These are phyloP conservation scores for Podiceps cristatus DNA, from an alignment of 2,113 vertebrate genomes.

Conservation along the genomic window DNA sequence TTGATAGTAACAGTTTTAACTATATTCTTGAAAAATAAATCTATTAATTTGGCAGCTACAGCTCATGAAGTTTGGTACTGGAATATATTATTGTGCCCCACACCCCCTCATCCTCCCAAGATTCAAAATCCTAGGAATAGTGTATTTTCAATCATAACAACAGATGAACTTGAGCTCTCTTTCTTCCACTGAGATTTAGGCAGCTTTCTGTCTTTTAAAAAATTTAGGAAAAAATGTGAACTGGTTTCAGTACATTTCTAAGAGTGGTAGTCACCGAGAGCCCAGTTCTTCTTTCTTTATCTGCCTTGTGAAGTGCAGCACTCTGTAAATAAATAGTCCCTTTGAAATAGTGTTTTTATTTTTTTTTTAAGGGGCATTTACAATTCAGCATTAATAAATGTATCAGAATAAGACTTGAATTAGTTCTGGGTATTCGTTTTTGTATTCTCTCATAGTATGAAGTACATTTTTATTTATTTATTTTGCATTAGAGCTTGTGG, in stretches of 20 bases:
- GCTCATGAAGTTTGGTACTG: neutral
- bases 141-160: neutral
- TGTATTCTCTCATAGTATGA: neutral
- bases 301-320: neutral
- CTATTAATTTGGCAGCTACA: neutral
- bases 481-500: neutral
- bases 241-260: neutral
- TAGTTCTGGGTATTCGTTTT: neutral
- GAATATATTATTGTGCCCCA: neutral
- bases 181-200: neutral
- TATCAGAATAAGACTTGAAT: neutral
- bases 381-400: neutral
- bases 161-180: neutral
- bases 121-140: neutral
- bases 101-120: neutral
- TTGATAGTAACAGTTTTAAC: neutral
- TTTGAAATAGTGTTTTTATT: neutral
- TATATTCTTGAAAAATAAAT: neutral
- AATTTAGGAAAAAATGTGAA: neutral
- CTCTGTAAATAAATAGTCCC: neutral
- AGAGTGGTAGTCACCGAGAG: neutral
- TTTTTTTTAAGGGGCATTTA: neutral
- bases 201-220: neutral
- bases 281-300: neutral
- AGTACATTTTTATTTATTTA: neutral